These are phyloP conservation scores for Pseudorasbora parva DNA, from an alignment of 2,113 vertebrate species.

Conservation along the genomic window DNA sequence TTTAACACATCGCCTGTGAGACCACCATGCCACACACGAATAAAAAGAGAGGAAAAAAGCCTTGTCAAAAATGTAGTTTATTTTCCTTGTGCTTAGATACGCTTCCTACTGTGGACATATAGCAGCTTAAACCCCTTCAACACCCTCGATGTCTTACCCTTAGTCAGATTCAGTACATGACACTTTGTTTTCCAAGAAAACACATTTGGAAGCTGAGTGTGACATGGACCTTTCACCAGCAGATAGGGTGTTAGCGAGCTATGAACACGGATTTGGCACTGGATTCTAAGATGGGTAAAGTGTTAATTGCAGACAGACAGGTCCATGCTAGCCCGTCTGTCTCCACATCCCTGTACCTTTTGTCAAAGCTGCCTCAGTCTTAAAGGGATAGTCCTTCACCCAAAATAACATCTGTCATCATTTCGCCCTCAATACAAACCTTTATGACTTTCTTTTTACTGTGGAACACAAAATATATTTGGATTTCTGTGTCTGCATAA, in stretches of 20 bases:
- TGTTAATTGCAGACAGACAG: slow-evolving; percentile 72
- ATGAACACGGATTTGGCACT: not conserved
- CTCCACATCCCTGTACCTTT: slow-evolving; percentile 69
- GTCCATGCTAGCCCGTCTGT: slow-evolving; percentile 66
- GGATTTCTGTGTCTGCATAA: no score
- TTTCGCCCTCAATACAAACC: not conserved
- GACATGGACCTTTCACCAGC: slow-evolving; percentile 44
- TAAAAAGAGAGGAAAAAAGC: not conserved
- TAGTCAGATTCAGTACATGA: slow-evolving; percentile 29
- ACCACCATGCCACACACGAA: not conserved
- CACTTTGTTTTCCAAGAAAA: slow-evolving; percentile 41
- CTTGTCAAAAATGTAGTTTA: slow-evolving; percentile 1
- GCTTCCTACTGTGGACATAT: slow-evolving; percentile 10
- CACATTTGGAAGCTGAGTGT: slow-evolving; percentile 35
- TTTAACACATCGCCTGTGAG: not conserved
- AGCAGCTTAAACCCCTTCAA: slow-evolving; percentile 45
- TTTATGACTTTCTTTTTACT: not conserved
- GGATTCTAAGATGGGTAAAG: slow-evolving; percentile 65
- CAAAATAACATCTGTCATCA: not conserved
- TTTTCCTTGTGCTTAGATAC: slow-evolving; percentile 30
- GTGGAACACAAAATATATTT: not conserved
- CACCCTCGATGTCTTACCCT: slow-evolving; percentile 20
- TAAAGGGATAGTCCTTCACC: slow-evolving; percentile 10
- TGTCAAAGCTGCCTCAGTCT: slow-evolving; percentile 54
- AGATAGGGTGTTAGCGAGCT: slow-evolving; percentile 20